Base-by-base conservation (phyloP, 2,113 vertebrate genomes). In the Mesocricetus auratus region DNA sequence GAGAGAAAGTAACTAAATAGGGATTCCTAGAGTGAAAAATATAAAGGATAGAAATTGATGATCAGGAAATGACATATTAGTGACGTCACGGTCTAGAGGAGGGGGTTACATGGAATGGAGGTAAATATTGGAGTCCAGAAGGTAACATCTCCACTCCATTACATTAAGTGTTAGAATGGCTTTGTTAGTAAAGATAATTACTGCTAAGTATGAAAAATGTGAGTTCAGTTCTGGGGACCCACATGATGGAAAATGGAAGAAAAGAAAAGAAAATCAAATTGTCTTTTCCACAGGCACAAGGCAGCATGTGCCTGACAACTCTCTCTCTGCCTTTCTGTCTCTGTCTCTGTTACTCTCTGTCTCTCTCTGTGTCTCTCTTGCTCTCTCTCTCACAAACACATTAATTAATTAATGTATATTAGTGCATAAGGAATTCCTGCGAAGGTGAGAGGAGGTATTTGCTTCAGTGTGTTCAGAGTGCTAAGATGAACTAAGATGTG, bases 31-130 rank as follows among this genome's bases (percentile, higher is more conserved):
- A 89, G 26, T 64, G 5, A 45, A 5, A 17, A 2, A 24, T 77
- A 3, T 56, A 42, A 74, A 64, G 5, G 1, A 50, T 16, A 45
- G 11, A 21, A 74, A 8, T 47, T 79, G 36, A 53, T 77, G 50
- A 7, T 45, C 6, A 77, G 50, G 3, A 31, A 79, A 74, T 74
- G 33, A 73, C 26, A 69, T 31, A 69, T 31, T 16, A 79, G 26
- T 62, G 71, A 88, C 75, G 24, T 50, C 10, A 47, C 62, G 53
- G 6, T 36, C 56, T 75, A 45, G 5, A 62, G 12, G 17, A 62
- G 42, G 2, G 1, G 53, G 15, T 13, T 17, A 64, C 0, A 15
- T 21, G 7, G 17, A 19, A 33, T 8, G 1, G 15, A 82, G 36
- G 16, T 39, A 92, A 69, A 64, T 24, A 2, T 31, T 39, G 50